Evolutionary conservation across 2,888 invertebrate species (phyloP).

Genomic region (Agrotis segetum): DNA sequence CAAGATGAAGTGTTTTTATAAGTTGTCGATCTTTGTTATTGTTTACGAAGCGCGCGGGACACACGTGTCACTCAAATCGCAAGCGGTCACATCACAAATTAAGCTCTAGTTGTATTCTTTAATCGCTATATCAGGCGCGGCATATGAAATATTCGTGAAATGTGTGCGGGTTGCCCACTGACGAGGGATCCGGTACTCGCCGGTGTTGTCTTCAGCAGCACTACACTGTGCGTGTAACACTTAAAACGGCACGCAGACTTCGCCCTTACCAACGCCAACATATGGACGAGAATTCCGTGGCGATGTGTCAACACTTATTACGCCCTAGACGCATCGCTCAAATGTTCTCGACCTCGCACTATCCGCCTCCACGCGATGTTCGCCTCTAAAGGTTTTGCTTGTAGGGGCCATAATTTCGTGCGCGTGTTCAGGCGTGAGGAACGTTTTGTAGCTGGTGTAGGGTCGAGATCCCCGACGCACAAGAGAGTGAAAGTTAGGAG

Average conservation of each 20-base stretch:
- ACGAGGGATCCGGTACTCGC: constrained; percentile 86
- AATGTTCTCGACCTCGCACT: constrained; percentile 87
- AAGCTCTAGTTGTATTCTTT: constrained; percentile 61
- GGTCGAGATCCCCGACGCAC: constrained; percentile 88
- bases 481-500: constrained; percentile 88
- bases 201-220: constrained; percentile 89
- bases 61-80: constrained; percentile 45
- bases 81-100: constrained; percentile 7
- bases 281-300: constrained; percentile 78
- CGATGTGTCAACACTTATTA: constrained; percentile 80
- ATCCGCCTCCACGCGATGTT: constrained; percentile 74
- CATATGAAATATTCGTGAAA: constrained; percentile 78
- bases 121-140: constrained; percentile 67
- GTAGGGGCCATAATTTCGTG: constrained; percentile 72
- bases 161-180: constrained; percentile 82
- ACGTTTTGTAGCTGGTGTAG: constrained; percentile 76
- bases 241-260: constrained; percentile 71
- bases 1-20: constrained; percentile 14
- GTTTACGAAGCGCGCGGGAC: constrained; percentile 44
- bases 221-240: constrained; percentile 80
- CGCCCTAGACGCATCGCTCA: constrained; percentile 86
- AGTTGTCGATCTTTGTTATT: constrained; percentile 45
- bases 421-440: constrained; percentile 71
- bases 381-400: constrained; percentile 69
- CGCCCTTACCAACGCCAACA: constrained; percentile 70